phyloP scores from a whole-genome alignment of 1,140 invertebrate genomes.

The Tetraneura akinire region DNA sequence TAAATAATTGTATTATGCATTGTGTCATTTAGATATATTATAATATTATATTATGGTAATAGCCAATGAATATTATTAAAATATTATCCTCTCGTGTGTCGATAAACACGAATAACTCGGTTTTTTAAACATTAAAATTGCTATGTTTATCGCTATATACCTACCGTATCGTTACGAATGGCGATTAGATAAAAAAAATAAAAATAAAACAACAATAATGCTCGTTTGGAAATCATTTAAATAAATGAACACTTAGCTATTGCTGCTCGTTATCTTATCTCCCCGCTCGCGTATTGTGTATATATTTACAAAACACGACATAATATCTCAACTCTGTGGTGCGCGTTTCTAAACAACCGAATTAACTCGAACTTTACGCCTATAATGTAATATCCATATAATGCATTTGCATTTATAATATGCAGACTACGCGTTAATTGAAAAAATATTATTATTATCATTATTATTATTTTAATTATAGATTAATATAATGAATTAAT shows the following conservation, averaged over 20 bases:
- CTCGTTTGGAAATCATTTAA: constrained; percentile 23
- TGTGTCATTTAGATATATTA: background rate
- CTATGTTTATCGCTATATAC: constrained; percentile 16
- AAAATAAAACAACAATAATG: constrained; percentile 3
- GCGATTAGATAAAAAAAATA: background rate
- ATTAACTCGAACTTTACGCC: background rate
- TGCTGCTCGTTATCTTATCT: constrained; percentile 22
- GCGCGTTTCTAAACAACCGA: background rate
- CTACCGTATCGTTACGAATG: background rate
- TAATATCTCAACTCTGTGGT: no score
- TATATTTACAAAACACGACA: constrained; percentile 2
- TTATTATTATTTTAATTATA: no score
- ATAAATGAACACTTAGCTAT: constrained; percentile 16
- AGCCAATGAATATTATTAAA: background rate
- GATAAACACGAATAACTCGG: background rate
- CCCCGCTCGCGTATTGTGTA: background rate
- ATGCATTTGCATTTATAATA: no score
- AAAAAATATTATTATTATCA: no score
- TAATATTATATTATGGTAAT: background rate
- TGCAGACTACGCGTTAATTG: no score
- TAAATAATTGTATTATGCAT: no score
- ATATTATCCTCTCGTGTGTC: background rate
- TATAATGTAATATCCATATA: background rate
- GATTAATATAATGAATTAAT: no score
- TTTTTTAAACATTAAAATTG: constrained; percentile 9